phyloP scores from a whole-genome alignment of 2,113 vertebrate species.

The Uria aalge region DNA sequence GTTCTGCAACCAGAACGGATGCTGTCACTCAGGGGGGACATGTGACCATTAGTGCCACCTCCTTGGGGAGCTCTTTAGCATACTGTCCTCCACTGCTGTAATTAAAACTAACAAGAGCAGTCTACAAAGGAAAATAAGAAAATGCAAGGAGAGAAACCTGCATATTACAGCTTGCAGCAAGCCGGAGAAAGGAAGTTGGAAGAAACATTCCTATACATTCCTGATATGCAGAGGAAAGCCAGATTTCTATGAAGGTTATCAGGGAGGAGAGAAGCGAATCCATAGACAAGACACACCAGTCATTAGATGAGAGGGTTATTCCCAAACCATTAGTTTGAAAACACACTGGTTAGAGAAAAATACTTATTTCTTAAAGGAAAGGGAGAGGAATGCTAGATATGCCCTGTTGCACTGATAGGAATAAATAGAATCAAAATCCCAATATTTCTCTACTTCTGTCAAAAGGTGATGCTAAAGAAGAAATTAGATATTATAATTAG shows the following conservation, averaged over 20 bases:
- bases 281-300: background rate
- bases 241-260: background rate
- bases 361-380: background rate
- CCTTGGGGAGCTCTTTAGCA: constrained; percentile 63
- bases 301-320: background rate
- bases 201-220: background rate
- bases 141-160: constrained; percentile 25
- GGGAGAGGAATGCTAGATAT: background rate
- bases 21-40: constrained; percentile 60
- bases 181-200: background rate
- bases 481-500: background rate
- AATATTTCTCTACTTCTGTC: background rate
- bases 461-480: background rate
- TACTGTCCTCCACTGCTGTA: constrained; percentile 63
- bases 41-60: constrained; percentile 57
- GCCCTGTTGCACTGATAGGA: background rate
- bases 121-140: constrained; percentile 58
- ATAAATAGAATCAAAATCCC: background rate
- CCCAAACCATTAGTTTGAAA: background rate
- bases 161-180: background rate
- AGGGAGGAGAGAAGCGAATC: background rate
- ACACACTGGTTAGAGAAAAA: background rate
- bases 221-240: background rate
- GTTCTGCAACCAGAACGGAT: constrained; percentile 56
- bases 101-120: constrained; percentile 67